These are phyloP conservation scores for Ptychadena robeensis DNA, from an alignment of 2,797 vertebrate species.

Conservation along the genomic window DNA sequence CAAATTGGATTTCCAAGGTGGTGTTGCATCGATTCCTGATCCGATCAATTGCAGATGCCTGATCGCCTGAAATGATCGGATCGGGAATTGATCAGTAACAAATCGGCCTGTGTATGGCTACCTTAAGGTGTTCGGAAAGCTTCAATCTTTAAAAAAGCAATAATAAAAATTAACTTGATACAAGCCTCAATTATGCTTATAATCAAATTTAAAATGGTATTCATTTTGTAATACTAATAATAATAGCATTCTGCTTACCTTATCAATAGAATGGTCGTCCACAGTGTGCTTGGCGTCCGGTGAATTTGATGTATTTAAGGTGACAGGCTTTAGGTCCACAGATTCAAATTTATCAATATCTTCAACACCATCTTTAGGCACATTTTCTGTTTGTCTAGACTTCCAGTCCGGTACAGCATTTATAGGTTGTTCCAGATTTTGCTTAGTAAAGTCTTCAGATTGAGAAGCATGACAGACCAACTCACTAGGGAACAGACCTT, in stretches of 20 bases:
- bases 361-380: background rate
- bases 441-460: conserved; percentile 53
- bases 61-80: too few relatives aligned
- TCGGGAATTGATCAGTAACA: too few relatives aligned
- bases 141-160: background rate
- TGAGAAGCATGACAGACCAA: conserved; percentile 8
- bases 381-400: background rate
- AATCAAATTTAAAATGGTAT: background rate
- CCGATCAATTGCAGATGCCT: too few relatives aligned
- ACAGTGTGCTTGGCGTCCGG: conserved; percentile 53
- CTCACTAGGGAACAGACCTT: conserved; percentile 53
- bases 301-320: conserved; percentile 37
- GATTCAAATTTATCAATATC: background rate
- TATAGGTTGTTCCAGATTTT: conserved; percentile 55
- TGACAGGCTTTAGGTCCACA: conserved; percentile 22
- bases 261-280: conserved; percentile 40
- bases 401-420: background rate
- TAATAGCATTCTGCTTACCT: conserved; percentile 9
- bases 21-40: too few relatives aligned
- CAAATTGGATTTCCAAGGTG: too few relatives aligned
- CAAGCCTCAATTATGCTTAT: background rate
- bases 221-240: background rate
- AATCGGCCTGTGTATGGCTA: too few relatives aligned
- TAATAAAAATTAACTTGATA: background rate
- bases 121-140: too few relatives aligned